These are phyloP conservation scores for Apeira syringaria DNA, from an alignment of 2,888 invertebrate species.

Conservation along the genomic window DNA sequence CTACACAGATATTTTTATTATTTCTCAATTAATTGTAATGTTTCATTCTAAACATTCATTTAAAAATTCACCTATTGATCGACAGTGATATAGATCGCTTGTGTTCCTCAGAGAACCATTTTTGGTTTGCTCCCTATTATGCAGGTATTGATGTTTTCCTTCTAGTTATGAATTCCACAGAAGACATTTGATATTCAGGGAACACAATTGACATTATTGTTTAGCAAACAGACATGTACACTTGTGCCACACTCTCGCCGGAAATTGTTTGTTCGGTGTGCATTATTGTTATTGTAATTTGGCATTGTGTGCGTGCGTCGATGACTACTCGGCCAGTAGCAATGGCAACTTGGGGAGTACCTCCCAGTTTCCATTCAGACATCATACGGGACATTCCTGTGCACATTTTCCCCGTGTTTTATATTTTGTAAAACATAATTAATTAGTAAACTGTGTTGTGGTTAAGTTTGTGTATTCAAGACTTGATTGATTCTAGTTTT, in stretches of 20 bases:
- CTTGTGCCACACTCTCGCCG: slow-evolving; percentile 46
- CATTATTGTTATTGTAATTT: slow-evolving; percentile 70
- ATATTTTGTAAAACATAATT: neutral
- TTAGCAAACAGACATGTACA: slow-evolving; percentile 12
- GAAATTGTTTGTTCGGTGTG: slow-evolving; percentile 58
- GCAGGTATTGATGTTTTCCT: neutral
- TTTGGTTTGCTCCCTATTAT: slow-evolving; percentile 3
- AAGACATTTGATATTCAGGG: neutral
- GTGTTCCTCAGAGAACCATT: slow-evolving; percentile 12
- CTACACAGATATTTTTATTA: no score
- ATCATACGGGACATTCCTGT: slow-evolving; percentile 18
- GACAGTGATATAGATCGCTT: neutral
- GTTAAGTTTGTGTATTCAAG: no score
- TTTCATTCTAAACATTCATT: no score
- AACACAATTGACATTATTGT: neutral
- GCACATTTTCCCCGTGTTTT: neutral
- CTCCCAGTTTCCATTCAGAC: slow-evolving; percentile 18
- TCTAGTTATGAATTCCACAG: neutral
- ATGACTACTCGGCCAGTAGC: slow-evolving; percentile 2
- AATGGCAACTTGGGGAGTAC: no score
- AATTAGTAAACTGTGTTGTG: no score
- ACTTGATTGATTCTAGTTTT: no score
- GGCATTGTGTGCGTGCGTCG: slow-evolving; percentile 48
- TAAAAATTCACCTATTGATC: no score
- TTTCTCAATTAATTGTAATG: no score